A percentile compares a stretch with the other conserved stretches of the same genome.
These are phyloP conservation scores for Buceros bicornis DNA, from an alignment of 2,797 vertebrate species.

Conservation along the genomic window DNA sequence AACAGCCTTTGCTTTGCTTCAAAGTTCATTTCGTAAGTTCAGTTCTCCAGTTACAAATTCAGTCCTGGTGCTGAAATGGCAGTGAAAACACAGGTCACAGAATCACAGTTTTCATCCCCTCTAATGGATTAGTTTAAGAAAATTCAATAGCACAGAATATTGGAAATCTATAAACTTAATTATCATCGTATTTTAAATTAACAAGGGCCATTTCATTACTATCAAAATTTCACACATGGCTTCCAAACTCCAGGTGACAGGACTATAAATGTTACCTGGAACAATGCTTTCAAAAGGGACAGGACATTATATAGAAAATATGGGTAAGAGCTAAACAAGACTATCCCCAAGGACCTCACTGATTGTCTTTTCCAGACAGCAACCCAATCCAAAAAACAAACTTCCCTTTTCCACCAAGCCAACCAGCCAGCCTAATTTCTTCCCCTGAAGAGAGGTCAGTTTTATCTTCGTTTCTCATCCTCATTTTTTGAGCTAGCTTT, in stretches of 20 bases:
- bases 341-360: background rate
- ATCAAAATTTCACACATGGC: background rate
- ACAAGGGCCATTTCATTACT: background rate
- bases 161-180: slow-evolving; percentile 7
- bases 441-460: background rate
- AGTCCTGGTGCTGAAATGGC: background rate
- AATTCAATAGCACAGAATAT: background rate
- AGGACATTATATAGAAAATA: background rate
- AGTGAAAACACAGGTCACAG: background rate
- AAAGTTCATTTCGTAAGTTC: background rate
- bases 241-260: background rate
- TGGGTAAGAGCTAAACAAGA: background rate
- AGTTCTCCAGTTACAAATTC: background rate
- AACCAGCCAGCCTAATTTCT: background rate
- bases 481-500: background rate
- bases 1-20: background rate
- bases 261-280: background rate
- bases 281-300: background rate
- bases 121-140: slow-evolving; percentile 30
- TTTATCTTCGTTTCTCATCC: background rate
- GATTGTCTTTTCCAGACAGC: background rate
- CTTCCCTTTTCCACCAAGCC: background rate
- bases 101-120: background rate
- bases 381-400: background rate
- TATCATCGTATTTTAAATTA: slow-evolving; percentile 6